A percentile compares a stretch with the other conserved stretches of the same genome.
Evolutionary conservation across 2,113 vertebrate species (phyloP).

Genomic region (Microtus pennsylvanicus): DNA sequence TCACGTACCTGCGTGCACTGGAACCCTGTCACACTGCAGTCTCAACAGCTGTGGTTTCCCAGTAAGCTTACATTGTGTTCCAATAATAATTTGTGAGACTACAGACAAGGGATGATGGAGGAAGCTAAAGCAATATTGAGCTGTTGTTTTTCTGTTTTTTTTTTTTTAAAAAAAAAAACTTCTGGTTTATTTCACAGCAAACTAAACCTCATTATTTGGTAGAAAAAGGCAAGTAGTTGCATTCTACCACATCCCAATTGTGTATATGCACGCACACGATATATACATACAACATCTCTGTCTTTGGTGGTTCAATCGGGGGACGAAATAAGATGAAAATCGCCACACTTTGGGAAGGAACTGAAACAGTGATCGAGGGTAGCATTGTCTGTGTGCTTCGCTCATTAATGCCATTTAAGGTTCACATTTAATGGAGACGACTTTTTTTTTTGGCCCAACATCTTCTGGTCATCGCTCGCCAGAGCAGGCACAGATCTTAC

Average conservation of each 20-base stretch:
- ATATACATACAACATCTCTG: slow-evolving; percentile 77
- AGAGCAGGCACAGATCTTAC: slow-evolving; percentile 6
- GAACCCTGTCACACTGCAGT: slow-evolving; percentile 16
- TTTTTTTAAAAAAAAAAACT: not conserved
- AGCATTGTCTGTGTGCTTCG: slow-evolving; percentile 64
- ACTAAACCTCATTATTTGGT: slow-evolving; percentile 67
- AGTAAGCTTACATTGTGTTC: slow-evolving; percentile 72
- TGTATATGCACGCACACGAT: slow-evolving; percentile 66
- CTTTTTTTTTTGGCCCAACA: slow-evolving; percentile 21
- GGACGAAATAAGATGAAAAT: slow-evolving; percentile 61
- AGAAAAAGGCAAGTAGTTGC: slow-evolving; percentile 69
- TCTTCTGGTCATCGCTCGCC: not conserved
- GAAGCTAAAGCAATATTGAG: slow-evolving; percentile 62
- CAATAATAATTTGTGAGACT: slow-evolving; percentile 65
- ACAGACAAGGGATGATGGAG: slow-evolving; percentile 71
- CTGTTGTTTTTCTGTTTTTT: not conserved
- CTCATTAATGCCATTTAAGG: slow-evolving; percentile 59
- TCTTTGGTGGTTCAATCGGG: slow-evolving; percentile 84
- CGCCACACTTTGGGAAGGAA: slow-evolving; percentile 69
- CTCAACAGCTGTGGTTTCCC: slow-evolving; percentile 61
- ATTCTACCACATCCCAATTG: slow-evolving; percentile 67
- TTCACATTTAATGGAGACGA: slow-evolving; percentile 33
- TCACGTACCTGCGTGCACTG: slow-evolving; percentile 52
- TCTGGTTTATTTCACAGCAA: slow-evolving; percentile 73
- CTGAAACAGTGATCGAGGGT: slow-evolving; percentile 57